These are phyloP conservation scores for Camponotus vicinus DNA, from an alignment of 1,140 invertebrate species.

Conservation along the genomic window DNA sequence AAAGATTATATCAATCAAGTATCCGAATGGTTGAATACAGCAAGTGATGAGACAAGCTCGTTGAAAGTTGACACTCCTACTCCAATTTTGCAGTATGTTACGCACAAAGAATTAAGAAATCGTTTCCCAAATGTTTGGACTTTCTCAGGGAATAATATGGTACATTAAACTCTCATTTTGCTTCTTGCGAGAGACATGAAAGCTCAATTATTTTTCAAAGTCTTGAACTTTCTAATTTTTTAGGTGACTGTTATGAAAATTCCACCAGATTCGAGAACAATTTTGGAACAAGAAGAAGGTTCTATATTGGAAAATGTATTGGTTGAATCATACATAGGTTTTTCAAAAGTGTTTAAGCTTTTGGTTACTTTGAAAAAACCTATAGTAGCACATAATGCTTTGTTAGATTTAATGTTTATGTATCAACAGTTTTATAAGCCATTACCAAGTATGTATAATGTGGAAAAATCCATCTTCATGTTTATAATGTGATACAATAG, in stretches of 20 bases:
- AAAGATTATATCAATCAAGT: slow-evolving; percentile 76
- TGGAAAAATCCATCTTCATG: slow-evolving; percentile 26
- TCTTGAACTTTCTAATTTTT: slow-evolving; percentile 25
- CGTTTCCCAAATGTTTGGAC: slow-evolving; percentile 87
- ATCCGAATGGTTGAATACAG: slow-evolving; percentile 82
- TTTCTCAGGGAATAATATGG: slow-evolving; percentile 71
- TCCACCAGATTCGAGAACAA: slow-evolving; percentile 66
- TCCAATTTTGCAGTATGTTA: slow-evolving; percentile 81
- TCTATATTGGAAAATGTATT: slow-evolving; percentile 81
- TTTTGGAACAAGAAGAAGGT: slow-evolving; percentile 83
- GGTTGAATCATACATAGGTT: slow-evolving; percentile 88
- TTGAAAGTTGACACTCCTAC: slow-evolving; percentile 67
- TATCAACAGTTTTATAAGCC: slow-evolving; percentile 91
- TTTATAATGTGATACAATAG: slow-evolving; percentile 13
- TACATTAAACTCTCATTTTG: slow-evolving; percentile 63
- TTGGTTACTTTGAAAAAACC: slow-evolving; percentile 89
- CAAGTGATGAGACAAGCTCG: slow-evolving; percentile 53
- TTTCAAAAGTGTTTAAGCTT: slow-evolving; percentile 89
- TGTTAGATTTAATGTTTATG: slow-evolving; percentile 90
- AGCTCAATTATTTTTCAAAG: background rate
- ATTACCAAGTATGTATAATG: slow-evolving; percentile 87
- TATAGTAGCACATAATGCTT: slow-evolving; percentile 91
- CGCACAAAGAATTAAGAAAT: slow-evolving; percentile 86
- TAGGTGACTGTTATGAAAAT: slow-evolving; percentile 83
- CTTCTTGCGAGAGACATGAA: background rate